These are phyloP conservation scores for Haplochromis burtoni DNA, from an alignment of 2,113 vertebrate genomes.

Conservation along the genomic window DNA sequence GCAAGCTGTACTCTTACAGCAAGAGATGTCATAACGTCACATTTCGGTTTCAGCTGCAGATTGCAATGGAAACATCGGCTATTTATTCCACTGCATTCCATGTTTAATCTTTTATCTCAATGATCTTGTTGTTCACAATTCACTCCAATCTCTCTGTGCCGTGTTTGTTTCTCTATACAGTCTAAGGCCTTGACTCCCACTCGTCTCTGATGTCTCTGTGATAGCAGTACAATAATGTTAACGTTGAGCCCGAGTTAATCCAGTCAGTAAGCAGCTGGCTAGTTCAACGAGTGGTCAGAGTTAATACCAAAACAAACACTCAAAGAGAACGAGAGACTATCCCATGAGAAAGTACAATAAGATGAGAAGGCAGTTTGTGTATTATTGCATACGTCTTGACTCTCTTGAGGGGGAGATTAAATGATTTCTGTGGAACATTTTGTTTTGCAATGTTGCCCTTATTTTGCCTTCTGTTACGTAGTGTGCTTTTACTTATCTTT, in stretches of 20 bases:
- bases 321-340: neutral
- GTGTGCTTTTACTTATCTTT: neutral
- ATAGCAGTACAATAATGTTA: slow-evolving; percentile 25
- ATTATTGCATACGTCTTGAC: neutral
- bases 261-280: slow-evolving; percentile 41
- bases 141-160: neutral
- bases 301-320: slow-evolving; percentile 27
- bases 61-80: slow-evolving; percentile 28
- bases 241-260: slow-evolving; percentile 29
- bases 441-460: neutral
- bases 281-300: slow-evolving; percentile 44
- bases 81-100: slow-evolving; percentile 6
- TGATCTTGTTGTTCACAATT: neutral
- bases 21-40: neutral
- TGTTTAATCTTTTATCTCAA: neutral
- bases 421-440: neutral
- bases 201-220: slow-evolving; percentile 11
- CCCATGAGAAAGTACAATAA: slow-evolving; percentile 16
- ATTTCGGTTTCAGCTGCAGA: neutral
- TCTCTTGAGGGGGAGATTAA: neutral
- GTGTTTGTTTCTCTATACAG: neutral
- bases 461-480: neutral
- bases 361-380: neutral
- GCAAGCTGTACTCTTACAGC: neutral
- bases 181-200: neutral